A percentile compares a stretch with the other conserved stretches of the same genome.
phyloP scores from a whole-genome alignment of 2,888 invertebrate genomes.

The Salpingus planirostris region DNA sequence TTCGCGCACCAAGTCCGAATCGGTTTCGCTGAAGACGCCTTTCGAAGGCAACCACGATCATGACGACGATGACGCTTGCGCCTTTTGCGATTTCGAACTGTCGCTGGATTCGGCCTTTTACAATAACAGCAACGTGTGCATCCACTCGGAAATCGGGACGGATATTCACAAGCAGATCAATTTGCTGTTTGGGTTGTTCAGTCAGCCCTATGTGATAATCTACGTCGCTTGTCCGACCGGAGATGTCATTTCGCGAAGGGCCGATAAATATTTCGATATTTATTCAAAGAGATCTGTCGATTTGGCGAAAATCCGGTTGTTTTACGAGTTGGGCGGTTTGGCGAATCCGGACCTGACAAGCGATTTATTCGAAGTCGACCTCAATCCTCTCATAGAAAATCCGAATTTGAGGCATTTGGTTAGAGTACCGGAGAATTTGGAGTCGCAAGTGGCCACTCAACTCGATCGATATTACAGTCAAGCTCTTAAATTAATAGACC shows the following conservation, averaged over 20 bases:
- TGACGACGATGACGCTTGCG: too few species aligned
- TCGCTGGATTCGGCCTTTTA: conserved; percentile 21
- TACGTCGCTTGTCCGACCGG: conserved; percentile 47
- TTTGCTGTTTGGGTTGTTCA: conserved; percentile 31
- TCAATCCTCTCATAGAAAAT: conserved; percentile 17
- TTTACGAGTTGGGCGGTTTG: conserved; percentile 30
- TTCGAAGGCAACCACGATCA: too few species aligned
- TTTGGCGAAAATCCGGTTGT: conserved; percentile 30
- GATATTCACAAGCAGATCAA: conserved; percentile 34
- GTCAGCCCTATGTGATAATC: conserved; percentile 43
- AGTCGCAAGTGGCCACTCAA: conserved; percentile 41
- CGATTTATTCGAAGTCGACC: conserved; percentile 25
- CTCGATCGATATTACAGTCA: conserved; percentile 45
- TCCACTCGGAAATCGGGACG: conserved; percentile 19
- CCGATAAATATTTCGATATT: conserved; percentile 31
- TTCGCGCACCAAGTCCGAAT: neutral
- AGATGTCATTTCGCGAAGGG: conserved; percentile 44
- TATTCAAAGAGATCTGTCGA: conserved; percentile 28
- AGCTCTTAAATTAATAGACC: conserved; percentile 44
- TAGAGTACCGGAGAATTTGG: conserved; percentile 43
- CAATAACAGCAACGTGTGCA: too few species aligned
- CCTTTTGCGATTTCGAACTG: conserved; percentile 1
- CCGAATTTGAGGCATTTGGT: conserved; percentile 42
- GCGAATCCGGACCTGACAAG: conserved; percentile 26
- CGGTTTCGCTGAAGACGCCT: too few species aligned